Conservation (phyloP, 2,888 invertebrate genomes). For the Oxycera nigricornis region DNA sequence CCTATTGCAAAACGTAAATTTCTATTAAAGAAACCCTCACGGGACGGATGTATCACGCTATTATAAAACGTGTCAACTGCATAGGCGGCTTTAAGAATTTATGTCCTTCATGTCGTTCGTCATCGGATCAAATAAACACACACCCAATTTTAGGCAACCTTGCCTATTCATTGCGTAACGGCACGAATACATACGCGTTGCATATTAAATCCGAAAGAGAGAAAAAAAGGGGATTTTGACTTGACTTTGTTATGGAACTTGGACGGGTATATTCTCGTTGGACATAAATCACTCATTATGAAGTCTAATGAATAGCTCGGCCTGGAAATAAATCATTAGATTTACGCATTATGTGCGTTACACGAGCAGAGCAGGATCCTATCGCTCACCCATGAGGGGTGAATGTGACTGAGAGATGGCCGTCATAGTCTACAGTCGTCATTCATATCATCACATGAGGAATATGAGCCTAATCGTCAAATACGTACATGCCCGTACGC, state of each 20-base stretch:
- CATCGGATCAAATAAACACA: constrained; percentile 26
- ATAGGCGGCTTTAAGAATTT: constrained; percentile 1
- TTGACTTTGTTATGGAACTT: constrained; percentile 34
- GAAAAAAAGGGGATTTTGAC: constrained; percentile 33
- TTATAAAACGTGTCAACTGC: not conserved
- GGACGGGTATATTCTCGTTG: constrained; percentile 49
- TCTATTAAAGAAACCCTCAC: no score
- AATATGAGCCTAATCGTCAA: not conserved
- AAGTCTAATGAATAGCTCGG: constrained; percentile 63
- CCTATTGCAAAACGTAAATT: no score
- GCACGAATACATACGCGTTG: constrained; percentile 16
- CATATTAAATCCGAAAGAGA: constrained; percentile 24
- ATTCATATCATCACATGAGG: not conserved
- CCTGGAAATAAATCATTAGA: constrained; percentile 63
- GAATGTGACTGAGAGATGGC: not conserved
- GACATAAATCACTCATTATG: constrained; percentile 63
- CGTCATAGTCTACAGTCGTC: not conserved
- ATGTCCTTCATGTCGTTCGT: constrained; percentile 20
- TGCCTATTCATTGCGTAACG: constrained; percentile 3
- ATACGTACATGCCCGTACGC: not conserved
- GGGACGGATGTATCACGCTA: not conserved
- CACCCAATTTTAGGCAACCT: not conserved
- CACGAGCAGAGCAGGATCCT: constrained; percentile 50
- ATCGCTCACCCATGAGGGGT: constrained; percentile 43
- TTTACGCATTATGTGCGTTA: constrained; percentile 48